Evolutionary conservation across 2,888 invertebrate species (phyloP).

Genomic region (Charanyca ferruginea): DNA sequence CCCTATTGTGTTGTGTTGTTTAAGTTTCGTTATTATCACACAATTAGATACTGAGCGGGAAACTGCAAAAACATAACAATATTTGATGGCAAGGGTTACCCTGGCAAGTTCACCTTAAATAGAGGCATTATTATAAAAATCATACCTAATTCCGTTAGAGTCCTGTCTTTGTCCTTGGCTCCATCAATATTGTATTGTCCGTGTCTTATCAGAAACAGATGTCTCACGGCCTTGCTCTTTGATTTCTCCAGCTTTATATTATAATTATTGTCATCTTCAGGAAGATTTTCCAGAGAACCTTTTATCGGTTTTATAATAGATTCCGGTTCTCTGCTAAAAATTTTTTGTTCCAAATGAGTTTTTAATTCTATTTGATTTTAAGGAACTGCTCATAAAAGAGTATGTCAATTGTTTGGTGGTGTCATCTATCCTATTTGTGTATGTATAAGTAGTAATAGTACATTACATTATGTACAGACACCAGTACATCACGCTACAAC

Average conservation of each 20-base stretch:
- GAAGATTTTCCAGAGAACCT: conserved; percentile 64
- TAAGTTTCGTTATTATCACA: too few species aligned
- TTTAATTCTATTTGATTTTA: not conserved
- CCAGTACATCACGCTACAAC: too few species aligned
- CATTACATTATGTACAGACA: too few species aligned
- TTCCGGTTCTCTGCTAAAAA: conserved; percentile 93
- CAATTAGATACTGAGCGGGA: too few species aligned
- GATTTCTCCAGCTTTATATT: conserved; percentile 93
- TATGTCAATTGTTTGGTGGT: too few species aligned
- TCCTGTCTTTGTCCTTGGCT: conserved; percentile 93
- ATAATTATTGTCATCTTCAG: conserved; percentile 93
- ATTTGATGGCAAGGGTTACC: too few species aligned
- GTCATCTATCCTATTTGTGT: too few species aligned
- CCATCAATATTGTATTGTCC: conserved; percentile 97
- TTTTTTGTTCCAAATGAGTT: conserved; percentile 28
- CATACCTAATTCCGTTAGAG: conserved; percentile 95
- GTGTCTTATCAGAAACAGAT: conserved; percentile 97
- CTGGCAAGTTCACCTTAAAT: too few species aligned
- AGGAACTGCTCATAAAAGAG: not conserved
- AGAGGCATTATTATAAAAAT: not conserved
- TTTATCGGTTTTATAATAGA: conserved; percentile 92
- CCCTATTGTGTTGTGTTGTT: too few species aligned
- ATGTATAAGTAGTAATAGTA: too few species aligned
- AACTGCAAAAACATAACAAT: too few species aligned
- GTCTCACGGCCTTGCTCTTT: conserved; percentile 93